These are phyloP conservation scores for Harpegnathos saltator DNA, from an alignment of 1,140 invertebrate species.

Conservation along the genomic window DNA sequence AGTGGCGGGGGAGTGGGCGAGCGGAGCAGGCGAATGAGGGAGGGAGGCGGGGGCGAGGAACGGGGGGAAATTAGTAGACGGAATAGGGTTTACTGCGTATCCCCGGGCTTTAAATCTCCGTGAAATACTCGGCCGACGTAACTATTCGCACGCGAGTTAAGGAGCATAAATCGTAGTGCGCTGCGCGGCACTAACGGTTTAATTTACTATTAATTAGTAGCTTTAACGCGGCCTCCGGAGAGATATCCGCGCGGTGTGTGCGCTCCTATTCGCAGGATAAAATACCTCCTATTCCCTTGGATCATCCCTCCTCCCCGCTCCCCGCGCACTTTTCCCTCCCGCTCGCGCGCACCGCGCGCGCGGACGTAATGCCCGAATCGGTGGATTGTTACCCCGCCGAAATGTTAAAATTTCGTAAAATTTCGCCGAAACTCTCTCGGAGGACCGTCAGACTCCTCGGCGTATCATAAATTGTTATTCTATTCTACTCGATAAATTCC, in stretches of 20 bases:
- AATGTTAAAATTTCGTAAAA: slow-evolving; percentile 59
- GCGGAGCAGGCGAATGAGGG: too few species aligned
- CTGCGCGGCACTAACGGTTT: slow-evolving; percentile 19
- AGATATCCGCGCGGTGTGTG: slow-evolving; percentile 1
- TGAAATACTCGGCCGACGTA: slow-evolving; percentile 16
- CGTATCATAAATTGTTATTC: slow-evolving; percentile 60
- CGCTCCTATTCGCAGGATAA: slow-evolving; percentile 9
- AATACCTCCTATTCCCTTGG: slow-evolving; percentile 45
- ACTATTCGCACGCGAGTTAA: slow-evolving; percentile 16
- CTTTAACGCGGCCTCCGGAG: slow-evolving; percentile 37
- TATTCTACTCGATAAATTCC: slow-evolving; percentile 61
- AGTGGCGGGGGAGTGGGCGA: neutral
- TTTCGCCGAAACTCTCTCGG: slow-evolving; percentile 51
- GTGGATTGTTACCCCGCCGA: slow-evolving; percentile 18
- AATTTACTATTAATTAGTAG: slow-evolving; percentile 46
- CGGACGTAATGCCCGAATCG: slow-evolving; percentile 47
- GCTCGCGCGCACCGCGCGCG: neutral
- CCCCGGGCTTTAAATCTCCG: neutral
- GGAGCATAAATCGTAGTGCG: slow-evolving; percentile 18
- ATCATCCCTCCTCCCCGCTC: neutral
- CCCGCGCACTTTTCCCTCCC: too few species aligned
- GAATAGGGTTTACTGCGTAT: neutral
- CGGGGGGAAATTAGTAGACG: neutral
- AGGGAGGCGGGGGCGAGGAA: too few species aligned
- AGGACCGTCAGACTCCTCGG: slow-evolving; percentile 41